Evolutionary conservation across 2,797 vertebrate genomes (phyloP), one percentile per base, ranked within the genome.

Genomic region (Onychomys torridus): DNA sequence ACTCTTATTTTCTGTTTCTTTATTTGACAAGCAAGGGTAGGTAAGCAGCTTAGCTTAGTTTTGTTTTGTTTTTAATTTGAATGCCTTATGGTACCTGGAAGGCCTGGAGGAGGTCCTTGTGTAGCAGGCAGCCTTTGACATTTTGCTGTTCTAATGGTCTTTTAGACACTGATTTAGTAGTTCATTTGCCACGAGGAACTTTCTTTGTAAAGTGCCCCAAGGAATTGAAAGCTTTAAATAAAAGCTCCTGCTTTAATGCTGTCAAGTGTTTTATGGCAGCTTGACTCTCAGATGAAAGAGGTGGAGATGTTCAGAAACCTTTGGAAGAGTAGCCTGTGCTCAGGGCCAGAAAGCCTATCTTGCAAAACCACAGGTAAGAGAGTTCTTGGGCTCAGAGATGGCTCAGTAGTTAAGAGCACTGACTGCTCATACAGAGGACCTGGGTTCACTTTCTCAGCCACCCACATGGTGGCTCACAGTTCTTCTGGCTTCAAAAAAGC

Each of bases 271-370:
- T 76, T 29, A 49, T 46, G 13, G 43, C 49, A 73, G 46, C 65
- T 76, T 86, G 76, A 40, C 8, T 94, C 65, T 82, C 69, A 49
- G 52, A 11, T 89, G 63, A 59, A 86, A 96, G 37, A 49, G 76
- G 59, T 85, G 76, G 32, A 55, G 37, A 21, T 46, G 4, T 75
- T 81, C 29, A 49, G 75, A 94, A 32, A 27, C n/a, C 92, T 90
- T 55, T 52, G 43, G 43, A 49, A 49, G 83, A 67, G 29, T 67
- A 14, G 43, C 43, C 32, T 49, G 0, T 46, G 40, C 46, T 71
- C 32, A 27, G 76, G 29, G 63, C 85, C 29, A 46, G 86, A 34
- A 76, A 59, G 32, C 49, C 27, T 89, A 34, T 29, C 34, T 32
- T 11, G 1, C 10, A 86, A 40, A 17, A 46, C 75, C 63, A n/a